These are phyloP conservation scores for Rotaria magnacalcarata DNA, from an alignment of 2,888 invertebrate species.

Conservation along the genomic window DNA sequence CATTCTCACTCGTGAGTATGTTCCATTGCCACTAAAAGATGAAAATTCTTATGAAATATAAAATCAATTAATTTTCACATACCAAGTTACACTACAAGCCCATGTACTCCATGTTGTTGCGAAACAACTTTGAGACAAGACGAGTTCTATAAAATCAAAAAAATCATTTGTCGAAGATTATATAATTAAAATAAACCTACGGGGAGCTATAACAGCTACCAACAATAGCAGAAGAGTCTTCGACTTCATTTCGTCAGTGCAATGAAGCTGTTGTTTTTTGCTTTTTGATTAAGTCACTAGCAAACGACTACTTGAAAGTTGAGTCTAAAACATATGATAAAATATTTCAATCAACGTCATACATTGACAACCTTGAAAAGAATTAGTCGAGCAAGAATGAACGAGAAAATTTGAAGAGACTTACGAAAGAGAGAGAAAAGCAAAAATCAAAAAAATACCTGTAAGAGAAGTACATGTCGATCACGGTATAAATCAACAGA, in stretches of 20 bases:
- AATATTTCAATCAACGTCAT: background rate
- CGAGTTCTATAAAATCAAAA: background rate
- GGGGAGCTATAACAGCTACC: background rate
- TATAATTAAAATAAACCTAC: background rate
- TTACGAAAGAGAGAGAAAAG: background rate
- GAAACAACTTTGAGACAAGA: background rate
- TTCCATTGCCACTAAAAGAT: conserved; percentile 16
- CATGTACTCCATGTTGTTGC: background rate
- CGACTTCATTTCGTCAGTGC: background rate
- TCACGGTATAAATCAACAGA: background rate
- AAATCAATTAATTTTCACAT: background rate
- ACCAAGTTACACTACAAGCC: conserved; percentile 34
- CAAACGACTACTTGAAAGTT: background rate
- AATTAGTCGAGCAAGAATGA: background rate
- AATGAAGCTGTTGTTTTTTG: background rate
- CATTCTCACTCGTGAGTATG: background rate
- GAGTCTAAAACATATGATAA: background rate
- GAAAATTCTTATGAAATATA: background rate
- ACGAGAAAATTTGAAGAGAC: background rate
- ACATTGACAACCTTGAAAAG: background rate
- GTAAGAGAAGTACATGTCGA: background rate
- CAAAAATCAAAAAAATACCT: background rate
- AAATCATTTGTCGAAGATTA: background rate
- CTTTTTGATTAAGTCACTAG: background rate
- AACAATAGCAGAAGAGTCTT: background rate